Evolutionary conservation across 2,797 vertebrate species (phyloP).

Genomic region (Poecilia wingei): DNA sequence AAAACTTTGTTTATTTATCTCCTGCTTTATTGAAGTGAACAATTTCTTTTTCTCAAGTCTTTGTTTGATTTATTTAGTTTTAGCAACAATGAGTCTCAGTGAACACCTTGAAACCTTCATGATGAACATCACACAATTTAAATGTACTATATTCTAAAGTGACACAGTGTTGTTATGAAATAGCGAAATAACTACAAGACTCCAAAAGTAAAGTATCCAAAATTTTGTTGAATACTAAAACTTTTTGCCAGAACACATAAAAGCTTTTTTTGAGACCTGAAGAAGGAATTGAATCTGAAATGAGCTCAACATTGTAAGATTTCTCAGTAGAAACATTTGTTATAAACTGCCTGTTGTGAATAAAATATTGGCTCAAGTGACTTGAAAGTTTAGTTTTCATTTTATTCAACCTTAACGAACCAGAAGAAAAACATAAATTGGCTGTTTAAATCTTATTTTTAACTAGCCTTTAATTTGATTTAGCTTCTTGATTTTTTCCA

Average conservation of each 20-base stretch:
- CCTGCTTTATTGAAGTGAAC: not conserved
- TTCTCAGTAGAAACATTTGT: not conserved
- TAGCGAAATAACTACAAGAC: not conserved
- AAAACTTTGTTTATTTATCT: not conserved
- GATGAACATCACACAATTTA: not conserved
- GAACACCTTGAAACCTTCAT: not conserved
- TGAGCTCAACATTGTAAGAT: not conserved
- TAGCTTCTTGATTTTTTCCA: not conserved
- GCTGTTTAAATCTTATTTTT: not conserved
- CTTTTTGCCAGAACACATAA: not conserved
- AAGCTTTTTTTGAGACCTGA: too few species aligned
- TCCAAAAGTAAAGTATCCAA: not conserved
- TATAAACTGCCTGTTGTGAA: not conserved
- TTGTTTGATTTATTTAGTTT: not conserved
- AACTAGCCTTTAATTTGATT: not conserved
- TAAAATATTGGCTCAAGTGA: not conserved
- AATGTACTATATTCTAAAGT: not conserved
- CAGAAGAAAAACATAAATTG: not conserved
- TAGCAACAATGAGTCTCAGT: not conserved
- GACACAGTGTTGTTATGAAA: not conserved
- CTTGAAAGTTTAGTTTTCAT: not conserved
- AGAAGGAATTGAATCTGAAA: too few species aligned
- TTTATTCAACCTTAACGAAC: not conserved
- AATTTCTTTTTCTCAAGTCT: not conserved
- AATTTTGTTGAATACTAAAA: too few species aligned